phyloP scores from a whole-genome alignment of 64 coral and sea anemone genomes.

The Hydrozoanthus tunicans region DNA sequence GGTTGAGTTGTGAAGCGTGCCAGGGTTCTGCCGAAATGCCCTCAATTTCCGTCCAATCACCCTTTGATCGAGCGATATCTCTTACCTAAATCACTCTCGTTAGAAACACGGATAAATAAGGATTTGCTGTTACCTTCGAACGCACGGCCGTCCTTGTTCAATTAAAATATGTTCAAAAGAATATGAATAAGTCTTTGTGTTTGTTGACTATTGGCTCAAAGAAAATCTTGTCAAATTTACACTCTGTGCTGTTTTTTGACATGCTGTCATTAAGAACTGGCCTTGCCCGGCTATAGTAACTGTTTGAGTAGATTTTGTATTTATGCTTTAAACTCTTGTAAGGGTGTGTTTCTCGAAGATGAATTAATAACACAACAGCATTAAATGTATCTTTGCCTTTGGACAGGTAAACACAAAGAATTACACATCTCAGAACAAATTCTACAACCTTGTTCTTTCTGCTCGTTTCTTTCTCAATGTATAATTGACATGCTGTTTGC shows the following conservation, averaged over 20 bases:
- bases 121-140: not conserved
- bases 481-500: conserved; percentile 7
- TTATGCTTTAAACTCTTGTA: conserved; percentile 23
- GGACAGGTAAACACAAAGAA: not conserved
- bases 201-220: conserved; percentile 55
- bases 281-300: conserved; percentile 23
- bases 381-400: not conserved
- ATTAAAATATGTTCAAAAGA: conserved; percentile 60
- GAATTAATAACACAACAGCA: not conserved
- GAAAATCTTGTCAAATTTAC: conserved; percentile 56
- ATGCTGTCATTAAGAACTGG: conserved; percentile 39
- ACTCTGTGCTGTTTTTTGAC: conserved; percentile 43
- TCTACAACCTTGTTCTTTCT: not conserved
- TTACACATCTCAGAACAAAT: not conserved
- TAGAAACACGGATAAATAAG: not conserved
- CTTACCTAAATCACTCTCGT: not conserved
- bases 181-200: conserved; percentile 62
- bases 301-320: conserved; percentile 29
- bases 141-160: conserved; percentile 47
- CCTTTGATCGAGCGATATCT: conserved; percentile 18
- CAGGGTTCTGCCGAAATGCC: not conserved
- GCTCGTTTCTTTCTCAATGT: not conserved
- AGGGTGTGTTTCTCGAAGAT: not conserved
- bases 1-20: conserved; percentile 38
- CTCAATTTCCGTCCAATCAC: conserved; percentile 30